phyloP scores from a whole-genome alignment of 1,140 invertebrate genomes.

The Akabosia matsudoensis region DNA sequence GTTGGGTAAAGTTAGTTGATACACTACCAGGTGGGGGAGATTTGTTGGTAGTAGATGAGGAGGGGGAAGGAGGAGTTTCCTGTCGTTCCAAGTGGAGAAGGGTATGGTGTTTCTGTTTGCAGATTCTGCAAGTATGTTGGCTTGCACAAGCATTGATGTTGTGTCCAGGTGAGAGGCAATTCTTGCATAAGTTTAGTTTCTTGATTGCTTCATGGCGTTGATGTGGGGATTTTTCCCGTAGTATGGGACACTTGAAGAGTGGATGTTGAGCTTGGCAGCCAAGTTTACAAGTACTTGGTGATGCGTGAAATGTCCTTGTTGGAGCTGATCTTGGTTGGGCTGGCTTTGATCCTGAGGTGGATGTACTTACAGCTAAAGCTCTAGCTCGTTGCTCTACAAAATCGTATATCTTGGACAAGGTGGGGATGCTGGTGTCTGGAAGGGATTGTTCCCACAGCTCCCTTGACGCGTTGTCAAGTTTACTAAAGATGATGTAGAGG shows the following conservation, averaged over 20 bases:
- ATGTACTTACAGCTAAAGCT: neutral
- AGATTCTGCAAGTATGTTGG: neutral
- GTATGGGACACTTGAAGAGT: neutral
- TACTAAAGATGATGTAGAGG: constrained; percentile 9
- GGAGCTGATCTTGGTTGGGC: neutral
- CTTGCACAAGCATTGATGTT: neutral
- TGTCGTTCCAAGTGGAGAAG: neutral
- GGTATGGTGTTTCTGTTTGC: neutral
- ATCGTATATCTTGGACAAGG: constrained; percentile 23
- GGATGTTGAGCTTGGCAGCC: neutral
- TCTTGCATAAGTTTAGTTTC: neutral
- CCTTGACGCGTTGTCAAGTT: constrained; percentile 33
- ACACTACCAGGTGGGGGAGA: neutral
- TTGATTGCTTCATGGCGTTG: neutral
- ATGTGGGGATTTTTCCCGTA: neutral
- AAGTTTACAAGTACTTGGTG: neutral
- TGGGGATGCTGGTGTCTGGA: constrained; percentile 30
- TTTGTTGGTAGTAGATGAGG: neutral
- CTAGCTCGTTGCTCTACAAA: constrained; percentile 35
- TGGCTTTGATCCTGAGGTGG: neutral
- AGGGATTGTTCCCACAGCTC: constrained; percentile 42
- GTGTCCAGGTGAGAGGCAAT: neutral
- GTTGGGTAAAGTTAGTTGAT: neutral
- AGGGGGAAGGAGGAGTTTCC: neutral
- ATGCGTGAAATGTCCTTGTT: neutral